Evolutionary conservation across 1,140 invertebrate genomes (phyloP).

Genomic region (Drosophila miranda): DNA sequence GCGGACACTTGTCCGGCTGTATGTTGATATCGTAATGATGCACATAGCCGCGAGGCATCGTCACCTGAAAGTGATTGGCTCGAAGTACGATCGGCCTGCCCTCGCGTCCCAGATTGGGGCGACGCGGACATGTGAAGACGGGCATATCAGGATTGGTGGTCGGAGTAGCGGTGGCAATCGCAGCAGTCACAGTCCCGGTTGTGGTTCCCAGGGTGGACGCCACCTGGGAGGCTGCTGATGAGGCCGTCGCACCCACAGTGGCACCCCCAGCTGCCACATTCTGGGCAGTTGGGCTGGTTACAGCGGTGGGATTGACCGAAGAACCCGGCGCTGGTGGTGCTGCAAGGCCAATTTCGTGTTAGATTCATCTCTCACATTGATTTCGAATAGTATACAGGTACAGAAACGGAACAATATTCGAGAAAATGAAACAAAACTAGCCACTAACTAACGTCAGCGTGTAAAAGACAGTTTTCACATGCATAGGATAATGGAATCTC

Average conservation of each 20-base stretch:
- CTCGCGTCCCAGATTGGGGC: conserved; percentile 96
- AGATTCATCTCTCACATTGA: neutral
- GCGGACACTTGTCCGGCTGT: conserved; percentile 99
- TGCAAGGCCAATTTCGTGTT: conserved; percentile 48
- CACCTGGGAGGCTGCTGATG: conserved; percentile 64
- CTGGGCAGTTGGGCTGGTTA: conserved; percentile 81
- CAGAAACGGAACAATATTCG: conserved; percentile 1
- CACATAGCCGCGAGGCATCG: conserved; percentile 99
- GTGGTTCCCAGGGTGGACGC: conserved; percentile 69
- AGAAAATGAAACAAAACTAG: conserved; percentile 10
- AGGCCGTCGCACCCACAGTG: conserved; percentile 73
- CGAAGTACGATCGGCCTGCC: conserved; percentile 96
- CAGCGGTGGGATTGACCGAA: conserved; percentile 82
- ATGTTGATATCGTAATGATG: conserved; percentile 99
- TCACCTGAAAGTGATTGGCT: conserved; percentile 99
- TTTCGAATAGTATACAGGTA: neutral
- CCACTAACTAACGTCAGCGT: conserved; percentile 32
- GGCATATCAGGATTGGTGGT: conserved; percentile 85
- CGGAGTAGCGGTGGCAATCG: conserved; percentile 82
- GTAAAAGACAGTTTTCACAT: conserved; percentile 1
- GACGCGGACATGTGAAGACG: conserved; percentile 92
- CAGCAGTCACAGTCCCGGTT: conserved; percentile 81
- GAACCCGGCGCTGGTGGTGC: conserved; percentile 81
- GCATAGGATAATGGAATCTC: neutral
- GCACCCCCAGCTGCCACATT: conserved; percentile 80